Percentiles rank a stretch among this genome's conserved stretches.
Evolutionary conservation across 2,797 vertebrate genomes (phyloP).

Genomic region (Xyrichtys novacula): DNA sequence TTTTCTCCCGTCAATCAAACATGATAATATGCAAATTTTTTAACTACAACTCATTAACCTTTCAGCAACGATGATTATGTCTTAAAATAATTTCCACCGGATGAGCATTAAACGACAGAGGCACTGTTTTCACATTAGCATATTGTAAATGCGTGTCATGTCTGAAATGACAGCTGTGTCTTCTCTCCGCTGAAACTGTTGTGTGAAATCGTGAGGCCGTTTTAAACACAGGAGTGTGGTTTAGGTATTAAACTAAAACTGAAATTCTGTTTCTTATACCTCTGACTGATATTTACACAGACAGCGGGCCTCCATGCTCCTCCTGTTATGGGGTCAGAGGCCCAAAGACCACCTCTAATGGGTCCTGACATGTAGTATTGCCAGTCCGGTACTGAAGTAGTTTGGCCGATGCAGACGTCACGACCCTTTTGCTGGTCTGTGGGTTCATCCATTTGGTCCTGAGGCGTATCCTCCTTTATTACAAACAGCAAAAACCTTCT

Average conservation of each 20-base stretch:
- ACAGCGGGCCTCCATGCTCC: no score
- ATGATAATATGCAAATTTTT: slow-evolving; percentile 11
- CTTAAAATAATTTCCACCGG: not conserved
- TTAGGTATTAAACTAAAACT: not conserved
- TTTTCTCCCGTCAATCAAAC: slow-evolving; percentile 27
- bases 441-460: slow-evolving; percentile 10
- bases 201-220: not conserved
- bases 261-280: no score
- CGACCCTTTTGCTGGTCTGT: no score
- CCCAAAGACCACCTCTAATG: no score
- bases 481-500: slow-evolving; percentile 18
- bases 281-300: no score
- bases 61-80: slow-evolving; percentile 12
- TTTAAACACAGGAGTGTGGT: not conserved
- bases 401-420: no score
- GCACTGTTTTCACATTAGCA: slow-evolving; percentile 5
- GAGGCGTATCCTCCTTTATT: slow-evolving; percentile 26
- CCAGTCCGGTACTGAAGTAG: no score
- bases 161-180: not conserved
- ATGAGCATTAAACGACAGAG: slow-evolving; percentile 8
- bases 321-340: no score
- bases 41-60: slow-evolving; percentile 35
- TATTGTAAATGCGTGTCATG: not conserved
- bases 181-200: not conserved
- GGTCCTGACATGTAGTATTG: no score